These are phyloP conservation scores for Thunnus maccoyii DNA, from an alignment of 2,113 vertebrate genomes.

Conservation along the genomic window DNA sequence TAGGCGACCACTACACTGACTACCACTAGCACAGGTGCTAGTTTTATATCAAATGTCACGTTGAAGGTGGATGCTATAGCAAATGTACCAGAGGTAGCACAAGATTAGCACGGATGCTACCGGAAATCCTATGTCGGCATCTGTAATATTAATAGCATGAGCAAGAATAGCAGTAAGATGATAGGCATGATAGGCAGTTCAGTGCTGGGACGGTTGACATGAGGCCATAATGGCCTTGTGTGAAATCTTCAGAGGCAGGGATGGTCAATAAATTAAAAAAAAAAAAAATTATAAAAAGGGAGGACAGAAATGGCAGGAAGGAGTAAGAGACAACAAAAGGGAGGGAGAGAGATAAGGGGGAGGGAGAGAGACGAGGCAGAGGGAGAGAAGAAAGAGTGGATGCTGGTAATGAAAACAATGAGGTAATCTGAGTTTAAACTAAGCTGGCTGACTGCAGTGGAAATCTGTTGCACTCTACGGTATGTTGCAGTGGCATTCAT, in stretches of 20 bases:
- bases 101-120: slow-evolving; percentile 71
- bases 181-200: slow-evolving; percentile 70
- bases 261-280: slow-evolving; percentile 37
- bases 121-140: slow-evolving; percentile 70
- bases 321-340: slow-evolving; percentile 9
- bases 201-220: slow-evolving; percentile 51
- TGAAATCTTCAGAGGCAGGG: slow-evolving; percentile 28
- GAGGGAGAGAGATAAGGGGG: slow-evolving; percentile 11
- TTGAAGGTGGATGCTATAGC: slow-evolving; percentile 36
- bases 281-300: background rate
- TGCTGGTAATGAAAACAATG: slow-evolving; percentile 44
- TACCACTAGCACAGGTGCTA: no score
- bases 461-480: slow-evolving; percentile 30
- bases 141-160: slow-evolving; percentile 72
- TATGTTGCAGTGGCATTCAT: background rate
- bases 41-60: slow-evolving; percentile 27
- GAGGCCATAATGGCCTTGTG: slow-evolving; percentile 41
- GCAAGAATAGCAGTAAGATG: slow-evolving; percentile 61
- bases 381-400: slow-evolving; percentile 33
- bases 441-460: slow-evolving; percentile 40
- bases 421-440: slow-evolving; percentile 60
- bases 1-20: background rate
- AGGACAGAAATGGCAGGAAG: slow-evolving; percentile 15
- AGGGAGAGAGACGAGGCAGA: slow-evolving; percentile 20
- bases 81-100: slow-evolving; percentile 40